Evolutionary conservation across 2,888 invertebrate species (phyloP), one percentile per base, ranked within the genome.

Genomic region (Archaeoteleia sp.): DNA sequence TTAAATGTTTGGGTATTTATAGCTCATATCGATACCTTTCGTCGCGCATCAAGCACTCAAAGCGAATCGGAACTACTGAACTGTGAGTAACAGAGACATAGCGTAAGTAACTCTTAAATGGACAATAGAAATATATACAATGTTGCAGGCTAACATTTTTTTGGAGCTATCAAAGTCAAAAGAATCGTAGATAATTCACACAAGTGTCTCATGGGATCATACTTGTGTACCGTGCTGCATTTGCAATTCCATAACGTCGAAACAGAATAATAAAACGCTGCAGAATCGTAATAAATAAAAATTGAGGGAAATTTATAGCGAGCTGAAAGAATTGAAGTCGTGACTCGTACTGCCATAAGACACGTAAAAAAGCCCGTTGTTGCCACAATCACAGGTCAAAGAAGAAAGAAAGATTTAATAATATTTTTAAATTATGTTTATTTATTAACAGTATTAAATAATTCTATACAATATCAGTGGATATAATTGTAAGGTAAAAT

Each of bases 41-140:
- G 42, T 42, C 12, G 14, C 42, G 10, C 39, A 9, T 40, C 13
- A 10, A 25, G 14, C 29, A 42, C 42, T 42, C 13, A 13, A 42
- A 42, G 9, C 42, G 42, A 8, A 27, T 42, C n/a, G 10, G 2
- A 23, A 9, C 40, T 23, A 17, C 17, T 37, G 9, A 7, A 9
- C 40, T 9, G 14, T 25, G 29, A 12, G 12, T 20, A 12, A 29
- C 1, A 29, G 9, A 5, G 29, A 29, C n/a, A n/a, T n/a, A n/a
- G n/a, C n/a, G 8, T 9, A 29, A 29, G 8, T 29, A 29, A 5
- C 9, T 9, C 29, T 29, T 29, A 29, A 7, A 9, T 8, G 7
- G 2, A 29, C 29, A 29, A 29, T 29, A 8, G 29, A 2, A 2
- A 9, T 8, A 8, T 29, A 3, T 29, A 29, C 7, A 29, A 29